Evolutionary conservation across 2,797 vertebrate genomes (phyloP).

Genomic region (Ctenopoma kingsleyae): DNA sequence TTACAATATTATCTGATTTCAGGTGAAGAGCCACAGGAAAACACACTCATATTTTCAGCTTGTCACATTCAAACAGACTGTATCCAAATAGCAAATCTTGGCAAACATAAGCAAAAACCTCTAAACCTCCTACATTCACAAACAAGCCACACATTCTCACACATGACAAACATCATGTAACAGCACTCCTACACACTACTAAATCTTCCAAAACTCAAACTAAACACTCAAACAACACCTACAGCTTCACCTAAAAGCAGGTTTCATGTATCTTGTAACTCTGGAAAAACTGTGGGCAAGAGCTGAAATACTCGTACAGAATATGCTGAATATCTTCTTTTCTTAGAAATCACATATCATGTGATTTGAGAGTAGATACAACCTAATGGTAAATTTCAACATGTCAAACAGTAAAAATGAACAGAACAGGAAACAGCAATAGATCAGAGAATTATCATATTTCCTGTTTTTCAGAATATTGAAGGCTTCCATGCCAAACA

Average conservation of each 20-base stretch:
- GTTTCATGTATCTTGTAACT: not conserved
- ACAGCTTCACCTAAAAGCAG: not conserved
- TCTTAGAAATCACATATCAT: not conserved
- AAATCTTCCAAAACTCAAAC: not conserved
- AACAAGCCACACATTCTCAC: not conserved
- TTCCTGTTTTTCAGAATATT: constrained; percentile 5
- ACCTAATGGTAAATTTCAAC: too few relatives aligned
- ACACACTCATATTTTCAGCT: not conserved
- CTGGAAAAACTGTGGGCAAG: not conserved
- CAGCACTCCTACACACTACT: not conserved
- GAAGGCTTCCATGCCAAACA: not conserved
- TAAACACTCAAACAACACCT: constrained; percentile 2
- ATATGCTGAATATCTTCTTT: not conserved
- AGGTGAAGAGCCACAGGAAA: not conserved
- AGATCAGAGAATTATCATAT: not conserved
- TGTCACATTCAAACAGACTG: not conserved
- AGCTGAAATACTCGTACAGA: not conserved
- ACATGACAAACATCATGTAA: not conserved
- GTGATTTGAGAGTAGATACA: not conserved
- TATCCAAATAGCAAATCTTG: not conserved
- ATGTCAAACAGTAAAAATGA: not conserved
- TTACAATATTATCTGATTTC: not conserved
- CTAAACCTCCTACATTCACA: not conserved
- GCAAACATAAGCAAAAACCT: not conserved
- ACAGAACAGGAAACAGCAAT: constrained; percentile 28